These are phyloP conservation scores for Tyria jacobaeae DNA, from an alignment of 2,888 invertebrate genomes.

Conservation along the genomic window DNA sequence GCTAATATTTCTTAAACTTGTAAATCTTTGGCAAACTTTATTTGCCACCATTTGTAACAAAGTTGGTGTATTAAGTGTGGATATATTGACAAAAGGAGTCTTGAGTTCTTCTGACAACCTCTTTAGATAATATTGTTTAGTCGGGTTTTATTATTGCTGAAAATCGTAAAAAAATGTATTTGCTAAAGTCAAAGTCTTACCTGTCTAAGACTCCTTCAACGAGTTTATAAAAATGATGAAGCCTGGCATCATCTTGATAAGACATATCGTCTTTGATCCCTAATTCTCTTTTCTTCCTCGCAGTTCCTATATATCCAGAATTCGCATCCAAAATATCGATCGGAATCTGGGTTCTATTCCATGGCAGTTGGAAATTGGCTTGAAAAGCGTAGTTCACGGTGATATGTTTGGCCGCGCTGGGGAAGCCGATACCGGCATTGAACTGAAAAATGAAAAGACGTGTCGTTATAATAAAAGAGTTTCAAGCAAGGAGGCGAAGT, in stretches of 20 bases:
- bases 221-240: conserved; percentile 77
- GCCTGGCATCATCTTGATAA: conserved; percentile 69
- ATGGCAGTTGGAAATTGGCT: conserved; percentile 80
- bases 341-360: conserved; percentile 79
- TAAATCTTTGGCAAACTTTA: too few species aligned
- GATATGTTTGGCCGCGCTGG: conserved; percentile 67
- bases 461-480: too few species aligned
- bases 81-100: too few species aligned
- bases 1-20: too few species aligned
- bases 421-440: conserved; percentile 75
- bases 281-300: conserved; percentile 65
- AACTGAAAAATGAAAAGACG: conserved; percentile 63
- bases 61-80: too few species aligned
- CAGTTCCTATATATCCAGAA: conserved; percentile 63
- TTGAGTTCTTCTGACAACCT: too few species aligned
- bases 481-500: too few species aligned
- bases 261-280: conserved; percentile 37
- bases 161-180: too few species aligned
- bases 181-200: conserved; percentile 49
- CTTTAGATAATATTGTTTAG: neutral
- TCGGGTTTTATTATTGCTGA: too few species aligned
- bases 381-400: conserved; percentile 80
- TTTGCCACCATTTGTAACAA: too few species aligned
- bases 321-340: conserved; percentile 72
- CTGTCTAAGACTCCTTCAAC: conserved; percentile 68